These are phyloP conservation scores for Phodopus roborovskii DNA, from an alignment of 2,113 vertebrate genomes.

Conservation along the genomic window DNA sequence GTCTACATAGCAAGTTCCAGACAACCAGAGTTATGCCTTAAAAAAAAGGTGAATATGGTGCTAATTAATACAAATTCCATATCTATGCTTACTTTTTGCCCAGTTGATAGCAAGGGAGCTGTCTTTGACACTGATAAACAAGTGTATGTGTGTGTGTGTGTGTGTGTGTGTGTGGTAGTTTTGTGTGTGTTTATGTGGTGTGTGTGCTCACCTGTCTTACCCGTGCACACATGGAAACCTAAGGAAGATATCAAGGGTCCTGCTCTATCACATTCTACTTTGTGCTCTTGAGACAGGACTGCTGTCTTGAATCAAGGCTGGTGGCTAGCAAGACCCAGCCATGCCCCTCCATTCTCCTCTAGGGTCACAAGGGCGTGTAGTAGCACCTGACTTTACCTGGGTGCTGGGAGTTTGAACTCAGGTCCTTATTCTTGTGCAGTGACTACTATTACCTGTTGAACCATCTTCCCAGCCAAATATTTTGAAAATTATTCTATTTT, in stretches of 20 bases:
- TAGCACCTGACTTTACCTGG: no score
- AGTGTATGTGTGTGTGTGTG: neutral
- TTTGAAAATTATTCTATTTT: neutral
- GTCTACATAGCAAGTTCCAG: neutral
- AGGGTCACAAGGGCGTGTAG: neutral
- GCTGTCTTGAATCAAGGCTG: neutral
- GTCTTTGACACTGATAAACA: conserved; percentile 38
- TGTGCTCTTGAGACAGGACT: neutral
- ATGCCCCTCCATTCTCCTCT: neutral
- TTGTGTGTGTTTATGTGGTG: neutral
- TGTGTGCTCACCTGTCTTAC: neutral
- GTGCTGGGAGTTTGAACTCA: neutral
- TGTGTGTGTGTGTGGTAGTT: neutral
- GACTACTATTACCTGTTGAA: neutral
- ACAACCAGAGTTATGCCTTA: neutral
- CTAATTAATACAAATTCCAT: conserved; percentile 30
- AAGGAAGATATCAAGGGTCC: neutral
- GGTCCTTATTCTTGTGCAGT: neutral
- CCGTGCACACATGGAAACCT: neutral
- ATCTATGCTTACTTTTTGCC: neutral
- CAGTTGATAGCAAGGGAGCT: conserved; percentile 20
- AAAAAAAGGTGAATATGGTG: neutral
- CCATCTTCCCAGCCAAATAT: neutral
- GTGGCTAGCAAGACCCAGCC: neutral
- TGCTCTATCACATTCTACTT: neutral